phyloP scores from a whole-genome alignment of 2,113 vertebrate genomes.

The Pyxicephalus adspersus region DNA sequence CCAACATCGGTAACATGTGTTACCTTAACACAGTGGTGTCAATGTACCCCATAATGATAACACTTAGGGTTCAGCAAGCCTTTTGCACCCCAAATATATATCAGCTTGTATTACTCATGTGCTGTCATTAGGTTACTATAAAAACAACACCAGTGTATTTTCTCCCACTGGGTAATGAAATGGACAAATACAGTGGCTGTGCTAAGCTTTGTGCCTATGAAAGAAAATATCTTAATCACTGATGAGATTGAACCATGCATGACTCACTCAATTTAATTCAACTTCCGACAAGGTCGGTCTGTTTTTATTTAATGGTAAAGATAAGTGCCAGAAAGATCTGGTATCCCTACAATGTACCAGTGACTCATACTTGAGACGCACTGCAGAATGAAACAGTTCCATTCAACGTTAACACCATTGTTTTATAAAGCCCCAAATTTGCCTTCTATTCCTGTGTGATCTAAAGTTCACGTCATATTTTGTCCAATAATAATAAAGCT shows the following conservation, averaged over 20 bases:
- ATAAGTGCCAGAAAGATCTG: constrained; percentile 57
- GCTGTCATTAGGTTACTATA: not conserved
- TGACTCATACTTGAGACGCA: constrained; percentile 14
- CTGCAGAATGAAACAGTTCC: not conserved
- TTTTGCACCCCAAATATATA: not conserved
- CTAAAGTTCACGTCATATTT: too few species aligned
- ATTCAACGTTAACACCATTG: constrained; percentile 7
- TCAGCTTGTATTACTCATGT: not conserved
- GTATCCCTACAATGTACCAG: not conserved
- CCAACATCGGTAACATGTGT: too few species aligned
- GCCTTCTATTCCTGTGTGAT: too few species aligned
- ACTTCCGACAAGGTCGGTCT: constrained; percentile 64
- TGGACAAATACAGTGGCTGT: not conserved
- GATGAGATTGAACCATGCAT: constrained; percentile 65
- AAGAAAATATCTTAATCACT: constrained; percentile 68
- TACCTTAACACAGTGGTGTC: too few species aligned
- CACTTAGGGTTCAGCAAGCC: not conserved
- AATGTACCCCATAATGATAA: too few species aligned
- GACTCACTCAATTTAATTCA: constrained; percentile 70
- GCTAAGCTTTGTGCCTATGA: constrained; percentile 47
- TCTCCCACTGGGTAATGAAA: not conserved
- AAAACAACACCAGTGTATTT: constrained; percentile 11
- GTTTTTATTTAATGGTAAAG: constrained; percentile 53
- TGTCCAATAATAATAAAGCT: too few species aligned
- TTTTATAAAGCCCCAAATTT: not conserved